Evolutionary conservation across 2,888 invertebrate genomes (phyloP).

Genomic region (Drosophila neotestacea): DNA sequence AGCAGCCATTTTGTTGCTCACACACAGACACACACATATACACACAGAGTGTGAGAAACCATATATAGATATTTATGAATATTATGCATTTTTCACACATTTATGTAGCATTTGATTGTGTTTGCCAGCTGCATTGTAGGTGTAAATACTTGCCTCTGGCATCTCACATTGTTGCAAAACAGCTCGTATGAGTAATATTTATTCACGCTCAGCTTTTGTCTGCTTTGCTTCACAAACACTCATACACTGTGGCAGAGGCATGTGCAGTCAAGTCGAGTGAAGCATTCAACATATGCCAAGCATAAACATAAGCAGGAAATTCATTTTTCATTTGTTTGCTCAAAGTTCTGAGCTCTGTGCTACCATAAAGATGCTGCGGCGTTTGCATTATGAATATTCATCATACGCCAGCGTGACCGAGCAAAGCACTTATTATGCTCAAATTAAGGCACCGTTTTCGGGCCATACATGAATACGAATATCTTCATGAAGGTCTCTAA

Average conservation of each 20-base stretch:
- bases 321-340: constrained; percentile 81
- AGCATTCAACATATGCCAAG: constrained; percentile 77
- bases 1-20: constrained; percentile 64
- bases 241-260: constrained; percentile 17
- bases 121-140: constrained; percentile 56
- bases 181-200: constrained; percentile 76
- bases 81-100: constrained; percentile 76
- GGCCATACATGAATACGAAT: constrained; percentile 52
- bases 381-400: constrained; percentile 74
- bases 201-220: constrained; percentile 75
- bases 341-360: constrained; percentile 47
- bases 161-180: constrained; percentile 65
- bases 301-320: constrained; percentile 80
- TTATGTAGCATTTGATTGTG: constrained; percentile 71
- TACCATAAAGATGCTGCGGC: constrained; percentile 54
- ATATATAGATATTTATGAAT: constrained; percentile 49
- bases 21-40: constrained; percentile 15
- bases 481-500: constrained; percentile 36
- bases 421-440: constrained; percentile 74
- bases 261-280: constrained; percentile 52
- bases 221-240: constrained; percentile 48
- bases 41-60: constrained; percentile 13
- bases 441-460: constrained; percentile 68
- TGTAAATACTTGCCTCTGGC: constrained; percentile 77
- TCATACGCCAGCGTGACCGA: constrained; percentile 65